Evolutionary conservation across 2,113 vertebrate species (phyloP), one percentile per base, ranked within the genome.

Genomic region (Urocitellus parryii): DNA sequence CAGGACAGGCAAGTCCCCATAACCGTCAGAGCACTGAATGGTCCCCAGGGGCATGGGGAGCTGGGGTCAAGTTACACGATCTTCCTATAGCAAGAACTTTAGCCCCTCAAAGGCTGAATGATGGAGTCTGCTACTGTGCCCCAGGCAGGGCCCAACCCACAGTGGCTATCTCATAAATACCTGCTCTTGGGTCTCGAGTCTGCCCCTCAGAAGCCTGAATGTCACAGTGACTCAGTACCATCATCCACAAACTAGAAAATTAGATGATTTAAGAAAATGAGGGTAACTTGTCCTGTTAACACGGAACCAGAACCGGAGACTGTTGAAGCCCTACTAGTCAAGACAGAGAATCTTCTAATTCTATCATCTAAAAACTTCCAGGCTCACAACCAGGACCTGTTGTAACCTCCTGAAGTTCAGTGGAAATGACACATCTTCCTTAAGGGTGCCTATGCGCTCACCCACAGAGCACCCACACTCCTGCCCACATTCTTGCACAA

Each of bases 21-120:
- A 13, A 14, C 56, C 7, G 25, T 0, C 34, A 42, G 70, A 14
- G 2, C 53, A 13, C 32, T 1, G 24, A 13, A 2, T 0, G 2
- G 10, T 45, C 37, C 7, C 2, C 5, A 4, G 56, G 18, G 56
- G 51, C 5, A 4, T 0, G 0, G 27, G 42, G 3, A 42, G 11
- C 37, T 1, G 29, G 70, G 10, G 61, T 27, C 20, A 12, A 25
- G 81, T 1, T 7, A 5, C 3, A 34, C 8, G 8, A 22, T 7
- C 45, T 45, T 42, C 45, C 24, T 8, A 56, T 3, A 10, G 0
- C 29, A 53, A 83, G 45, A 78, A 83, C 22, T 27, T 12, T 12
- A 32, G 63, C 20, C 34, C 27, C 24, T 42, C 78, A 48, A 34
- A 92, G 37, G 37, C 65, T 39, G 70, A 78, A 86, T 17, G 51